Conservation (phyloP, 1,140 invertebrate genomes). For the Drosophila insularis region DNA sequence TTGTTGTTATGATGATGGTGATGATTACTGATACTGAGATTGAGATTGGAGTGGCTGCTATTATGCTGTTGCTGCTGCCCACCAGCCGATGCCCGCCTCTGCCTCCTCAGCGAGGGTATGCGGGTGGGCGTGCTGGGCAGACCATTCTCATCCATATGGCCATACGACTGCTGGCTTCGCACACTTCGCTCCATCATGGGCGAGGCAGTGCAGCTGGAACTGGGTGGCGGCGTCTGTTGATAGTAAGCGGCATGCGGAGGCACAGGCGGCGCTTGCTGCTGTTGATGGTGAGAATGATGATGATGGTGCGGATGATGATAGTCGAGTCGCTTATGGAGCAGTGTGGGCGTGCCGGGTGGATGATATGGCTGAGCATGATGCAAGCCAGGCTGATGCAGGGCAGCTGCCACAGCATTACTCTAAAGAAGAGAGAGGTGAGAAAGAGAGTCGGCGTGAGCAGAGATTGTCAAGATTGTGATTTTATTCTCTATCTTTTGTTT, state of each 20-base stretch:
- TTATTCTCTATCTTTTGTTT: background rate
- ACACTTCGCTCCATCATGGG: slow-evolving; percentile 72
- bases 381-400: slow-evolving; percentile 65
- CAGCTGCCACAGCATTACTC: slow-evolving; percentile 50
- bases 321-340: slow-evolving; percentile 68
- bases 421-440: slow-evolving; percentile 1
- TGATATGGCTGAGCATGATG: slow-evolving; percentile 79
- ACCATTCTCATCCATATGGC: slow-evolving; percentile 44
- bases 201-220: slow-evolving; percentile 29
- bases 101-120: slow-evolving; percentile 72
- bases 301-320: slow-evolving; percentile 54
- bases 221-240: background rate
- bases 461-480: background rate
- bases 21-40: slow-evolving; percentile 22
- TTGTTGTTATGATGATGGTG: slow-evolving; percentile 39
- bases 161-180: slow-evolving; percentile 40
- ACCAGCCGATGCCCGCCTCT: slow-evolving; percentile 60
- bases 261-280: slow-evolving; percentile 39
- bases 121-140: slow-evolving; percentile 57
- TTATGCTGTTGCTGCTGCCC: slow-evolving; percentile 51
- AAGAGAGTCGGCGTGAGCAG: background rate
- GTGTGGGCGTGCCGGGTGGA: slow-evolving; percentile 64
- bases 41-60: slow-evolving; percentile 70
- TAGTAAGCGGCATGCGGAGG: slow-evolving; percentile 17
- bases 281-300: slow-evolving; percentile 69